Base-by-base conservation (phyloP, 2,888 invertebrate genomes). In the Protonemura montana region DNA sequence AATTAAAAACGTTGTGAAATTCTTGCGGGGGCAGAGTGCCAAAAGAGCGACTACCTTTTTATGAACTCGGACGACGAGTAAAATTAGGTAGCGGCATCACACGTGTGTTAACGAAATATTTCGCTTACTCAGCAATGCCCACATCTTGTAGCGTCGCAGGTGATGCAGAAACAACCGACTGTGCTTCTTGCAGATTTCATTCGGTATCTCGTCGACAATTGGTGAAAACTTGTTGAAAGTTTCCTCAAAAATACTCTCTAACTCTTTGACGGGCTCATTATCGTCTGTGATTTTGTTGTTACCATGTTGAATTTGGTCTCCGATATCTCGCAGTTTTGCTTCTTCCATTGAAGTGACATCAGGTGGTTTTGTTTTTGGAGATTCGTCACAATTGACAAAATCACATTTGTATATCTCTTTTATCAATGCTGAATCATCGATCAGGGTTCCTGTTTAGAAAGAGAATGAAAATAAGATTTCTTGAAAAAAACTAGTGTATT, bases 101-200 rank as follows among this genome's bases (percentile, higher is more conserved):
- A 35, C 35, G 10, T 10, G 35, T 35, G 10, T 35, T 6, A 35
- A 87, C 0, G 88, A 82, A 77, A 29, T n/a, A 30, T 80, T 28
- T 6, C 1, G 93, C 94, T 93, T 92, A 95, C 95, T 95, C 91
- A 95, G 95, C 89, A 95, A 91, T 87, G 95, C 95, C 95, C 95
- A 95, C 88, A 95, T 90, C 91, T 95, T 95, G 87, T 94, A 93
- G 86, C 94, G 94, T 41, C 94, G 93, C 89, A 95, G 91, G 91
- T 95, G 95, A 88, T 94, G 92, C 88, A 95, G 91, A 89, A 95
- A 93, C 89, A 95, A 94, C 90, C 94, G 94, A 87, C 95, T 94
- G 88, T 95, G 95, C 90, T 94, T 94, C 88, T 94, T 93, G 91
- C 95, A 95, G 90, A 94, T 94, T 84, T 93, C 91, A 90, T 94